phyloP scores from a whole-genome alignment of 2,797 vertebrate genomes.

The Anolis apletophallus region DNA sequence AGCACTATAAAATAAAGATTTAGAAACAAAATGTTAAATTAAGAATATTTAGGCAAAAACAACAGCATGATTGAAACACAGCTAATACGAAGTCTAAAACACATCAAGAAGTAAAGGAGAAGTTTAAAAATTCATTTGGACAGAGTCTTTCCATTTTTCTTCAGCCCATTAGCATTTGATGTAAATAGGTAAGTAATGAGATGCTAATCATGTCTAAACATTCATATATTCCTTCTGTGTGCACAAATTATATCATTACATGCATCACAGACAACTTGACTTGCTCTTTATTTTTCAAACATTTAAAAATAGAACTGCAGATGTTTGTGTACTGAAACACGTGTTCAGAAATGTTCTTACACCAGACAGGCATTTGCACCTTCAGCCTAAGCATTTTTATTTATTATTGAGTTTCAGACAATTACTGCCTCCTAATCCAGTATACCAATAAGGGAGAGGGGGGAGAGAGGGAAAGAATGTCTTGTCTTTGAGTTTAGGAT shows the following conservation, averaged over 20 bases:
- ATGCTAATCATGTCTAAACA: constrained; percentile 32
- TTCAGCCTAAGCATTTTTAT: background rate
- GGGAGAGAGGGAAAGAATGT: background rate
- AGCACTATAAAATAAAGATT: background rate
- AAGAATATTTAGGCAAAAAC: background rate
- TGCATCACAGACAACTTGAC: background rate
- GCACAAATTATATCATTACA: constrained; percentile 20
- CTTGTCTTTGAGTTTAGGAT: background rate
- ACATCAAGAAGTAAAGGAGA: background rate
- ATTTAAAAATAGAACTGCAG: constrained; percentile 16
- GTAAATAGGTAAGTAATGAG: constrained; percentile 6
- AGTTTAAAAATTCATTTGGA: background rate
- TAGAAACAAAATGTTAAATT: background rate
- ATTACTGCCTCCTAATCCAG: background rate
- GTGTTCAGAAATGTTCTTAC: background rate
- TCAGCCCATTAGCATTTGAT: background rate
- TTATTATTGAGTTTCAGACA: background rate
- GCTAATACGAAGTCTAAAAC: background rate
- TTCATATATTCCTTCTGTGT: constrained; percentile 37
- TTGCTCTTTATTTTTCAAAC: constrained; percentile 26
- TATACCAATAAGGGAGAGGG: background rate
- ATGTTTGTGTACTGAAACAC: background rate
- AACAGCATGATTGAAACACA: background rate
- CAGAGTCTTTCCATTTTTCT: background rate
- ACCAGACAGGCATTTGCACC: background rate